Percentiles rank a stretch among this genome's conserved stretches.
phyloP scores from a whole-genome alignment of 2,113 vertebrate genomes.

The Haplochromis vanheusdeni region DNA sequence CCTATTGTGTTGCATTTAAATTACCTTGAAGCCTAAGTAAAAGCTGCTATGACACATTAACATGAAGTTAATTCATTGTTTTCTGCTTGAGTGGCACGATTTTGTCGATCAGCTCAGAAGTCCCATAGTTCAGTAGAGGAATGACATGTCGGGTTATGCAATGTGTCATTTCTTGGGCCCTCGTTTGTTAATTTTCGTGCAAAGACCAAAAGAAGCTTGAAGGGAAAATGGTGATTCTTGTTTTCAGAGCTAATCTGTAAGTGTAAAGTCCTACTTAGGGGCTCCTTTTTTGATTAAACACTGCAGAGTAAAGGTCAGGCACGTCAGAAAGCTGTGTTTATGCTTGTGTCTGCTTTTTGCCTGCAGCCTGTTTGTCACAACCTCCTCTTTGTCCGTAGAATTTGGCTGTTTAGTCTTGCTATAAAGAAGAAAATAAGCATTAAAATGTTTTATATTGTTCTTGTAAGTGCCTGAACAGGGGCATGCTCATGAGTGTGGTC shows the following conservation, averaged over 20 bases:
- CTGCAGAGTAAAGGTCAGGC: conserved; percentile 7
- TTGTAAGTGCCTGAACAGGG: background rate
- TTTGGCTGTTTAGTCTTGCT: background rate
- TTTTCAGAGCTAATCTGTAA: background rate
- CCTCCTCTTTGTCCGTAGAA: background rate
- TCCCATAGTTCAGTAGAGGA: background rate
- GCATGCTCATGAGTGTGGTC: background rate
- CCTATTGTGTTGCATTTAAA: background rate
- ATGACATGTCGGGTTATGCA: background rate
- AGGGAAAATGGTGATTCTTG: background rate
- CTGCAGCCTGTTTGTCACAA: conserved; percentile 2
- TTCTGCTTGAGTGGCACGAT: background rate
- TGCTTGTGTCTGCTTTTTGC: background rate
- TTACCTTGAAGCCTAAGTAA: background rate
- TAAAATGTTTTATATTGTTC: background rate
- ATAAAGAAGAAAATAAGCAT: background rate
- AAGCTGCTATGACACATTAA: background rate
- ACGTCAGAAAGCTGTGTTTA: background rate
- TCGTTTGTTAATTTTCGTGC: background rate
- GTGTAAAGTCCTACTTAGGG: background rate
- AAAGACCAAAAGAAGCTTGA: background rate
- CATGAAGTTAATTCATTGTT: background rate
- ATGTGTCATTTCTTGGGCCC: background rate
- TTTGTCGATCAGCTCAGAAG: background rate
- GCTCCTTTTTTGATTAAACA: background rate